Base-by-base conservation (phyloP, 1,140 invertebrate species). In the Heterodera schachtii region DNA sequence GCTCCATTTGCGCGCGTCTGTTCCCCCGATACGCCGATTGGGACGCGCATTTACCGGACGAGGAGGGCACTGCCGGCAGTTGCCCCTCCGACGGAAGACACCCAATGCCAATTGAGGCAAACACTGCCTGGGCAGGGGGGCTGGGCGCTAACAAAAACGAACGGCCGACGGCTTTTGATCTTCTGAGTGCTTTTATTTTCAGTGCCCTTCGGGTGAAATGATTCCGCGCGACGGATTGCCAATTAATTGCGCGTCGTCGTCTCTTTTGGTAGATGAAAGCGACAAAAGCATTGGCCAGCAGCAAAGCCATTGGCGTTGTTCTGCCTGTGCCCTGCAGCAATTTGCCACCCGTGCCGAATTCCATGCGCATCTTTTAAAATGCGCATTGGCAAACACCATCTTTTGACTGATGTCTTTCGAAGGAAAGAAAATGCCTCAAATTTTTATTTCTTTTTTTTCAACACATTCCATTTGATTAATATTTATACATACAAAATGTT, bases 361-460 rank as follows among this genome's bases (percentile, higher is more conserved):
- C 47, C 81, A 82, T 67, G 81, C 60, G 19, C 81, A 82, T 82
- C 46, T 82, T 31, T 73, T 82, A 21, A 46, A 82, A n/a, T 82
- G 81, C 66, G 81, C 79, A 41, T 69, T 82, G 70, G 19, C 11
- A 64, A 19, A 11, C 16, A 19, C 57, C 4, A 13, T 19, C 57
- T 64, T 64, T 64, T 64, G 57, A 60, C 4, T 16, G 57, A 60
- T 31, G 57, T 60, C 57, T 60, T 60, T 60, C 57, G 11, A 13
- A 64, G 16, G 19, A 19, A 64, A 16, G 16, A 64, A 6, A 52
- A 52, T 52, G 52, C 52, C 52, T 52, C 52, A 52, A 31, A 31
- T 52, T 52, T 52, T 52, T 16, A 8, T 64, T 64, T 64, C 57
- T 19, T 64, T 19, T 60, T 11, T 19, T 19, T 19, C 13, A 8